A percentile compares a stretch with the other conserved stretches of the same genome.
These are phyloP conservation scores for Brachyhypopomus occidentalis DNA, from an alignment of 2,113 vertebrate genomes.

Conservation along the genomic window DNA sequence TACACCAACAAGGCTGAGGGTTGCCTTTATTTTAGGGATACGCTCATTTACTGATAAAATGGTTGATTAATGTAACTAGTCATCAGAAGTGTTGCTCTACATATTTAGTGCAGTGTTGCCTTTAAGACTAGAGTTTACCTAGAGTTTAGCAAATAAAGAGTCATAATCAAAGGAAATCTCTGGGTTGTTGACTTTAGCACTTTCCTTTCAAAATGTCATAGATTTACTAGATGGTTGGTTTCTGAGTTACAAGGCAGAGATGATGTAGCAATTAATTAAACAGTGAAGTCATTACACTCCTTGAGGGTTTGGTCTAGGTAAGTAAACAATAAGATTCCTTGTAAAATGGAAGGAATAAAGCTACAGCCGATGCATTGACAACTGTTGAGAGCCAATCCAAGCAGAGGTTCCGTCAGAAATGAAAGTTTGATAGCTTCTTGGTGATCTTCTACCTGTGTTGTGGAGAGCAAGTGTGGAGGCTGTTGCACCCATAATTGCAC, in stretches of 20 bases:
- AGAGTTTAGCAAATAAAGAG: not conserved
- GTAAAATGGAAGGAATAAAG: too few relatives aligned
- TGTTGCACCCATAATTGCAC: conserved; percentile 23
- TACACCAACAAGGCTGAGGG: conserved; percentile 10
- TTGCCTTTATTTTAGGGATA: conserved; percentile 10
- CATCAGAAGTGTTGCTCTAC: not conserved
- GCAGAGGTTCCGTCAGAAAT: not conserved
- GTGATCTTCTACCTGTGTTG: conserved; percentile 15
- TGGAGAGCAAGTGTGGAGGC: not conserved
- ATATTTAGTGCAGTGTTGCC: not conserved
- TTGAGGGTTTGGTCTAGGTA: too few relatives aligned
- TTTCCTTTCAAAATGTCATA: not conserved
- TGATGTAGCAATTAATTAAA: not conserved
- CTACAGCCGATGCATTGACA: too few relatives aligned
- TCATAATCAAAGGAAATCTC: not conserved
- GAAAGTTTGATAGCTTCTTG: conserved; percentile 6
- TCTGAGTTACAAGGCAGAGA: not conserved
- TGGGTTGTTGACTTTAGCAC: not conserved
- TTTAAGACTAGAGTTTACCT: not conserved
- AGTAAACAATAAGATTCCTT: too few relatives aligned
- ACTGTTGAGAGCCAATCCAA: not conserved
- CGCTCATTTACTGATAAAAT: conserved; percentile 1
- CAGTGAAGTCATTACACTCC: not conserved
- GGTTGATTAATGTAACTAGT: not conserved
- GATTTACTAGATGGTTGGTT: conserved; percentile 13